Conservation (phyloP, 1,140 invertebrate species). For the Fopius arisanus region DNA sequence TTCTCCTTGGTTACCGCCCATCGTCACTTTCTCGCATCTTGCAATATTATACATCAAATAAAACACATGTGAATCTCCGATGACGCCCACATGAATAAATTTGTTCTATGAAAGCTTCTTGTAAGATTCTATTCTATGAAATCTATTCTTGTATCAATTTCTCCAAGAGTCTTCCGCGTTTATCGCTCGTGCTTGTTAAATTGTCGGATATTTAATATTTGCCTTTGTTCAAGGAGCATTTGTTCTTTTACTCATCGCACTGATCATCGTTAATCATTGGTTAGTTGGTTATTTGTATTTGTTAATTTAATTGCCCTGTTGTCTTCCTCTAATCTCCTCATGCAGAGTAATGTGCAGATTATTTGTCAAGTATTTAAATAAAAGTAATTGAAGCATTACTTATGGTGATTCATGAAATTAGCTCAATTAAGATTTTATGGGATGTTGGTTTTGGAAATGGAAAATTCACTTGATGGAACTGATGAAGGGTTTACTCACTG, state of each 20-base stretch:
- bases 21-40: slow-evolving; percentile 4
- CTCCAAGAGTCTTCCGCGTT: slow-evolving; percentile 40
- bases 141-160: slow-evolving; percentile 58
- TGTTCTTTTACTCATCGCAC: neutral
- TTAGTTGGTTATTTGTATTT: neutral
- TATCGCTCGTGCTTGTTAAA: slow-evolving; percentile 31
- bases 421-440: neutral
- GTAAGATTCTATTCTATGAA: no score
- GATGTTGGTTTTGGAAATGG: no score
- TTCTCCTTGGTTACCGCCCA: neutral
- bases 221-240: no score
- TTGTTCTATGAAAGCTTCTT: slow-evolving; percentile 36
- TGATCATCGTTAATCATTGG: neutral
- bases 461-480: no score
- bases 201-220: neutral
- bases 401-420: neutral
- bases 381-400: neutral
- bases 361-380: neutral
- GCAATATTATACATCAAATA: neutral
- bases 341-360: neutral
- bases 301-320: neutral
- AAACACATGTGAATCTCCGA: neutral
- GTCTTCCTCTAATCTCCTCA: slow-evolving; percentile 6
- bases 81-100: slow-evolving; percentile 23
- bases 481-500: no score